Percentiles rank a stretch among this genome's conserved stretches.
Conservation (phyloP, 2,888 invertebrate species). For the Chaetogeoica ovagalla region DNA sequence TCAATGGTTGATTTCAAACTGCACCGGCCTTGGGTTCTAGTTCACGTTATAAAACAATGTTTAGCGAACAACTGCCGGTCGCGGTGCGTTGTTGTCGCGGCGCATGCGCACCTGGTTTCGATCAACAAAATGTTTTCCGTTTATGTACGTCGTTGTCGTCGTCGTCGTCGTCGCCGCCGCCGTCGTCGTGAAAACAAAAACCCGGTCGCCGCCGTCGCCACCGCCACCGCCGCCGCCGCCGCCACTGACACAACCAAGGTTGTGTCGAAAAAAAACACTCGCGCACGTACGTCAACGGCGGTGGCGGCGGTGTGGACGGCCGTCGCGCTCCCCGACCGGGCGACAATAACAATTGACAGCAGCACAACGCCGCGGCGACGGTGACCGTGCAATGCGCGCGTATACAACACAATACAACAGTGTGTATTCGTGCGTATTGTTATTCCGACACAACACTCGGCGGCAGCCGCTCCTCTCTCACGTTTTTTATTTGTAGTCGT, state of each 20-base stretch:
- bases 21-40: constrained; percentile 49
- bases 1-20: constrained; percentile 47
- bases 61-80: constrained; percentile 51
- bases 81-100: constrained; percentile 50
- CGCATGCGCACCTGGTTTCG: constrained; percentile 50
- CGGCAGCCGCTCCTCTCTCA: background rate
- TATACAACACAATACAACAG: no score
- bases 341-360: constrained; percentile 48
- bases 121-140: constrained; percentile 53
- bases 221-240: background rate
- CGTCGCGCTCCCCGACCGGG: background rate
- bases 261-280: constrained; percentile 38
- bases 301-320: background rate
- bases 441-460: constrained; percentile 9
- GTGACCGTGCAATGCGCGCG: background rate
- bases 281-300: constrained; percentile 11
- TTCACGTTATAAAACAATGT: constrained; percentile 53
- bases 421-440: no score
- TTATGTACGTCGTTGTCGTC: constrained; percentile 31
- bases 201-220: no score
- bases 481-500: background rate
- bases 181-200: background rate
- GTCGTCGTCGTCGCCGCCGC: constrained; percentile 20
- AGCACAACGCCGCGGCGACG: background rate
- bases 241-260: constrained; percentile 37